Percentiles rank a stretch among this genome's conserved stretches.
Conservation (phyloP, 1,140 invertebrate species). For the Phortica variegata region DNA sequence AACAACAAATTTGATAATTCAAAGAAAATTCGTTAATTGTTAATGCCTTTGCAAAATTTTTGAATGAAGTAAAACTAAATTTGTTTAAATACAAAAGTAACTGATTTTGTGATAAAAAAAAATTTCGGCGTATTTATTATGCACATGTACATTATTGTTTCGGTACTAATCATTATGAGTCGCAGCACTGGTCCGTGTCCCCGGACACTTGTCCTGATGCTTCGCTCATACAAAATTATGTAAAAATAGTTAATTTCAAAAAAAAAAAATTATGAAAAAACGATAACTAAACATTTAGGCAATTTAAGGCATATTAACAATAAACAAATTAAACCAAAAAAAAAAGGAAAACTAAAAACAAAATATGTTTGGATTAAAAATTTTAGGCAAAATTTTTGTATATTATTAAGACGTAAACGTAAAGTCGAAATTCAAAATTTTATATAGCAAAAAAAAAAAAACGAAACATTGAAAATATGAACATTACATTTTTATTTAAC, state of each 20-base stretch:
- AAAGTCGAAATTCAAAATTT: conserved; percentile 39
- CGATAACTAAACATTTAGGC: conserved; percentile 45
- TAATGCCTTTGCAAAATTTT: conserved; percentile 55
- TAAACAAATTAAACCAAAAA: conserved; percentile 39
- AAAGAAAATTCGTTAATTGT: conserved; percentile 46
- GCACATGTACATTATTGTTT: conserved; percentile 48
- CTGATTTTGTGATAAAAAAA: conserved; percentile 54
- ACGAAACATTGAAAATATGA: too few relatives aligned
- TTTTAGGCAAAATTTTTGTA: conserved; percentile 52
- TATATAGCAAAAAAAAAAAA: too few relatives aligned
- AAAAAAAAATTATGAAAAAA: conserved; percentile 17
- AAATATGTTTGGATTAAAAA: conserved; percentile 20
- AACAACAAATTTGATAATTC: conserved; percentile 13
- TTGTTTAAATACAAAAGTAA: conserved; percentile 55
- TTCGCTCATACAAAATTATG: conserved; percentile 52
- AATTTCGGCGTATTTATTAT: conserved; percentile 6
- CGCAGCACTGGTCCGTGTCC: neutral
- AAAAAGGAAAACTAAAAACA: conserved; percentile 7
- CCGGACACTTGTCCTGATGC: conserved; percentile 5
- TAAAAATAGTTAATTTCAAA: conserved; percentile 51
- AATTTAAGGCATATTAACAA: conserved; percentile 57
- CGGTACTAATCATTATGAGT: conserved; percentile 43
- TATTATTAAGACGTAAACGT: conserved; percentile 22
- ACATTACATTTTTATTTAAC: too few relatives aligned
- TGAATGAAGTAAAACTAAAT: conserved; percentile 19